Conservation (phyloP, 2,113 vertebrate genomes). For the Dryoscopus gambensis region DNA sequence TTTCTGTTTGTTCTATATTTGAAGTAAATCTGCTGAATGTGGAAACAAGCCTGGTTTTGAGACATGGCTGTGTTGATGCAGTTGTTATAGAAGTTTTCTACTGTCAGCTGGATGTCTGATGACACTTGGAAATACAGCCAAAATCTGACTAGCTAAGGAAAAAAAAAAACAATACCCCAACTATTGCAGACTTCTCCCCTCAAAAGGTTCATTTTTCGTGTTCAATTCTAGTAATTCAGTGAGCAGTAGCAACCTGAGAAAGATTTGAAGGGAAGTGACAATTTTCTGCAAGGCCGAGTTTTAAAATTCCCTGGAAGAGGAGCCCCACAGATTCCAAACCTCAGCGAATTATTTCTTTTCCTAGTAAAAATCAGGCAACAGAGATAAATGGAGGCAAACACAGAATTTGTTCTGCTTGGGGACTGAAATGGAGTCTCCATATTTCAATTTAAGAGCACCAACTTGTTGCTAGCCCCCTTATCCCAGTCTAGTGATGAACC, state of each 20-base stretch:
- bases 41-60: not conserved
- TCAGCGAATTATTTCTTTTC: not conserved
- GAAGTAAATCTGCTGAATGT: not conserved
- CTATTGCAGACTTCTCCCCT: not conserved
- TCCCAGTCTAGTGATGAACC: not conserved
- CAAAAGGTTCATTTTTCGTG: not conserved
- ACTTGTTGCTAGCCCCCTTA: not conserved
- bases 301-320: not conserved
- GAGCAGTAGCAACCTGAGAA: not conserved
- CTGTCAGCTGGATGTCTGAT: not conserved
- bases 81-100: not conserved
- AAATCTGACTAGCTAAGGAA: not conserved
- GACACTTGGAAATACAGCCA: not conserved
- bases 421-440: not conserved
- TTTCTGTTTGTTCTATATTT: not conserved
- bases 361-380: not conserved
- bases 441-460: not conserved
- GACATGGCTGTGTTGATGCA: not conserved
- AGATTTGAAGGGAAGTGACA: not conserved
- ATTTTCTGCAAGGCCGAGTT: not conserved
- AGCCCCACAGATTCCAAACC: rapidly evolving
- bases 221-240: not conserved
- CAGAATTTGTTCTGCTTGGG: not conserved
- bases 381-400: not conserved
- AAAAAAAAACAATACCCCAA: rapidly evolving